Evolutionary conservation across 2,888 invertebrate species (phyloP).

Genomic region (Poecilobothrus nobilitatus): DNA sequence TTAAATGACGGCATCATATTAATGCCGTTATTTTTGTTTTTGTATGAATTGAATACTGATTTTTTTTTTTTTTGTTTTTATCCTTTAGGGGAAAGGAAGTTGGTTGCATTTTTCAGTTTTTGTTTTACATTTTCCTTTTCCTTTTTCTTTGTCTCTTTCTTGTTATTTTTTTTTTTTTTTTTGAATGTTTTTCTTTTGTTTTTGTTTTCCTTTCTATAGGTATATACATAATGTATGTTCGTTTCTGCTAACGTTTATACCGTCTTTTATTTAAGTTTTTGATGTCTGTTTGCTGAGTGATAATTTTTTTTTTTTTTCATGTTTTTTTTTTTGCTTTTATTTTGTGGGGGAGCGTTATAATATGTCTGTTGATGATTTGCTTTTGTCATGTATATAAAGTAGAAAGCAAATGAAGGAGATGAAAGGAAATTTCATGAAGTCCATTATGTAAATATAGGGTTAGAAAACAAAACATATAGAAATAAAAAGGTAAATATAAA

Average conservation of each 20-base stretch:
- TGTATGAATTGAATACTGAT: too few species aligned
- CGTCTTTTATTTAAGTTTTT: neutral
- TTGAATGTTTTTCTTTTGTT: too few species aligned
- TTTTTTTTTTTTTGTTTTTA: too few species aligned
- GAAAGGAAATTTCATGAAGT: neutral
- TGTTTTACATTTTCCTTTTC: conserved; percentile 2
- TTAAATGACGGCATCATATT: conserved; percentile 4
- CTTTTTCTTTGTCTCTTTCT: too few species aligned
- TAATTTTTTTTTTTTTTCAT: neutral
- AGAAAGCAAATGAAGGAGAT: neutral
- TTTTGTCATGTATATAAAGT: neutral
- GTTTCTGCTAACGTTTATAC: neutral
- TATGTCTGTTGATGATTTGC: neutral
- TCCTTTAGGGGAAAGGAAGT: neutral
- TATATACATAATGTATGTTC: too few species aligned
- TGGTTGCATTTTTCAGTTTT: neutral
- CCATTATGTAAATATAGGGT: neutral
- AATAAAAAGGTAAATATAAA: too few species aligned
- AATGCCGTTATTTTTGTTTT: conserved; percentile 1
- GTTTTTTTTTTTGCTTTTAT: neutral
- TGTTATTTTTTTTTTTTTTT: too few species aligned
- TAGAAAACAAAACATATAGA: too few species aligned
- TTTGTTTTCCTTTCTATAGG: too few species aligned
- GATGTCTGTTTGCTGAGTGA: neutral
- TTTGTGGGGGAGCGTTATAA: neutral